Percentiles rank a stretch among this genome's conserved stretches.
Evolutionary conservation across 2,888 invertebrate genomes (phyloP).

Genomic region (Euzophera pinguis): DNA sequence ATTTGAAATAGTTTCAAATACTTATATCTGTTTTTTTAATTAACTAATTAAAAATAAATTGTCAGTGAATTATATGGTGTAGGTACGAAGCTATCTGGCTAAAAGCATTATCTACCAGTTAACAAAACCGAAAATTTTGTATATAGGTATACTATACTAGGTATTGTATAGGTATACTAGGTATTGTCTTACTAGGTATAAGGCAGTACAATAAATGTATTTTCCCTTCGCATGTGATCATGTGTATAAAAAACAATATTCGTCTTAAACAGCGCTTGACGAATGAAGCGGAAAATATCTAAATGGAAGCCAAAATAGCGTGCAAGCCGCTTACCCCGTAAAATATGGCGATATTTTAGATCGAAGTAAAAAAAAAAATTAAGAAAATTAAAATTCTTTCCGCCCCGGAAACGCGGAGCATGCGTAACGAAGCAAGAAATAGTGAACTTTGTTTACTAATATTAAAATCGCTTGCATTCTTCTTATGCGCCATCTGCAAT

Average conservation of each 20-base stretch:
- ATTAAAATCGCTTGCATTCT: slow-evolving; percentile 47
- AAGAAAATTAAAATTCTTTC: slow-evolving; percentile 60
- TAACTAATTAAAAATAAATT: too few relatives aligned
- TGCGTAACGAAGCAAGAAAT: slow-evolving; percentile 60
- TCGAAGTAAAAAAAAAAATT: slow-evolving; percentile 45
- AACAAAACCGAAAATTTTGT: too few relatives aligned
- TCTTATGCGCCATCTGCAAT: slow-evolving; percentile 22
- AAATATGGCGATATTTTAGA: slow-evolving; percentile 66
- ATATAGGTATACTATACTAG: too few relatives aligned
- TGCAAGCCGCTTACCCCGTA: slow-evolving; percentile 55
- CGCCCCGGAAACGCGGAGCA: slow-evolving; percentile 55
- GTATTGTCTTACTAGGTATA: too few relatives aligned
- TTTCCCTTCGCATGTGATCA: slow-evolving; percentile 19
- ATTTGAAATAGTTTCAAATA: too few relatives aligned
- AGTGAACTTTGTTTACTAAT: slow-evolving; percentile 45
- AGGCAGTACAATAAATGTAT: too few relatives aligned
- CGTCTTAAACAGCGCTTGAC: slow-evolving; percentile 65
- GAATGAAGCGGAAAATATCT: slow-evolving; percentile 77
- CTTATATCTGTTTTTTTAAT: too few relatives aligned
- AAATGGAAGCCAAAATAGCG: slow-evolving; percentile 75
- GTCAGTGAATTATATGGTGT: too few relatives aligned
- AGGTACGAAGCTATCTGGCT: too few relatives aligned
- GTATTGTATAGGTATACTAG: too few relatives aligned
- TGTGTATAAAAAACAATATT: slow-evolving; percentile 61
- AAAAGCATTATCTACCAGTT: too few relatives aligned